Evolutionary conservation across 2,113 vertebrate species (phyloP).

Genomic region (Phalacrocorax aristotelis): DNA sequence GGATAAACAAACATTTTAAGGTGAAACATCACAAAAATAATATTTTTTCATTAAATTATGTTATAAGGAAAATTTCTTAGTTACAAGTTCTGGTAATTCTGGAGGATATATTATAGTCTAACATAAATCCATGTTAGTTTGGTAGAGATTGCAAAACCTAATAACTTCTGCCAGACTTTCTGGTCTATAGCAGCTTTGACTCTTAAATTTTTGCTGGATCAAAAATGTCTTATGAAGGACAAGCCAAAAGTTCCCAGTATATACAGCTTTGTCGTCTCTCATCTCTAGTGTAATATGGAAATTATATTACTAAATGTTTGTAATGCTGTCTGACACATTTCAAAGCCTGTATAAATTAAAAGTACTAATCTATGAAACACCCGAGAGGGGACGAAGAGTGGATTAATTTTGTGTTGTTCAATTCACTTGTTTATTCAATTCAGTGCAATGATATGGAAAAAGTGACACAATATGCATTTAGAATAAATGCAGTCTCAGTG

Average conservation of each 20-base stretch:
- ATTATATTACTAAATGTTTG: not conserved
- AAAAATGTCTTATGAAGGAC: not conserved
- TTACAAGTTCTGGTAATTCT: not conserved
- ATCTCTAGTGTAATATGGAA: not conserved
- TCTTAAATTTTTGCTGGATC: not conserved
- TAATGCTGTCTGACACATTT: not conserved
- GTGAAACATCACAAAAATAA: not conserved
- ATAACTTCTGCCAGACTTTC: not conserved
- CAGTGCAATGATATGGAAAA: not conserved
- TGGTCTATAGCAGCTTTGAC: not conserved
- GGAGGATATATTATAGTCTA: not conserved
- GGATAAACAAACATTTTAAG: not conserved
- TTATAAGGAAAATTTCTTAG: not conserved
- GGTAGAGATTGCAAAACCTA: not conserved
- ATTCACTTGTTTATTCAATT: not conserved
- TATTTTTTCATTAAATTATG: not conserved
- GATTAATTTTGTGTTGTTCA: not conserved
- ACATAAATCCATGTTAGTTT: not conserved
- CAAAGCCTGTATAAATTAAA: not conserved
- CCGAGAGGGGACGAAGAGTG: fast-evolving
- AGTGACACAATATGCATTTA: not conserved
- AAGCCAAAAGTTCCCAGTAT: not conserved
- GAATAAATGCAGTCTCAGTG: not conserved
- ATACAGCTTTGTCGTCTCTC: not conserved
- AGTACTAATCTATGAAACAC: not conserved